phyloP scores from a whole-genome alignment of 2,113 vertebrate genomes.

The Grus americana region DNA sequence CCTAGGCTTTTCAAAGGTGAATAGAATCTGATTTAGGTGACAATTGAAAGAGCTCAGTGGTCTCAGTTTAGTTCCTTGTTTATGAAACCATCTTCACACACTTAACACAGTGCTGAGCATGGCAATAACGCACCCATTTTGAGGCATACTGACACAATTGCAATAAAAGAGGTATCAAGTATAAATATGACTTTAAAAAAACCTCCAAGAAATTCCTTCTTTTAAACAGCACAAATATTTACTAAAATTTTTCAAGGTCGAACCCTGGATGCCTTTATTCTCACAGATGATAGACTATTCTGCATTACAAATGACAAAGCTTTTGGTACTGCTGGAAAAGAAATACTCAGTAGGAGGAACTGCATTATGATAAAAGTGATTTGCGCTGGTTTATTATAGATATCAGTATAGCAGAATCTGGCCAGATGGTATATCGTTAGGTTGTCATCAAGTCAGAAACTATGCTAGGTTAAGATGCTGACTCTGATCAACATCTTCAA shows the following conservation, averaged over 20 bases:
- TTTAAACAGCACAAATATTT: not conserved
- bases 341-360: not conserved
- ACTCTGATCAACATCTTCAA: not conserved
- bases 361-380: not conserved
- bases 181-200: not conserved
- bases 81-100: not conserved
- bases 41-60: not conserved
- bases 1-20: too few species aligned
- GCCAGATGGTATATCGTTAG: not conserved
- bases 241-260: not conserved
- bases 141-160: not conserved
- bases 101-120: not conserved
- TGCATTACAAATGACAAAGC: not conserved
- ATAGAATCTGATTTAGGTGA: slow-evolving; percentile 34
- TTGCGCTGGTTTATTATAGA: not conserved
- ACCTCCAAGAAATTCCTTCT: not conserved
- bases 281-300: not conserved
- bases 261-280: not conserved
- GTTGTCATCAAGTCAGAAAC: not conserved
- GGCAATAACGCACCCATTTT: not conserved
- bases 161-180: not conserved
- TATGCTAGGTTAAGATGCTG: not conserved
- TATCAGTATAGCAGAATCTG: not conserved
- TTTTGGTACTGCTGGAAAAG: not conserved
- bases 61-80: not conserved